Percentiles rank a stretch among this genome's conserved stretches.
These are phyloP conservation scores for Serranus cabrilla DNA, from an alignment of 2,797 vertebrate species.

Conservation along the genomic window DNA sequence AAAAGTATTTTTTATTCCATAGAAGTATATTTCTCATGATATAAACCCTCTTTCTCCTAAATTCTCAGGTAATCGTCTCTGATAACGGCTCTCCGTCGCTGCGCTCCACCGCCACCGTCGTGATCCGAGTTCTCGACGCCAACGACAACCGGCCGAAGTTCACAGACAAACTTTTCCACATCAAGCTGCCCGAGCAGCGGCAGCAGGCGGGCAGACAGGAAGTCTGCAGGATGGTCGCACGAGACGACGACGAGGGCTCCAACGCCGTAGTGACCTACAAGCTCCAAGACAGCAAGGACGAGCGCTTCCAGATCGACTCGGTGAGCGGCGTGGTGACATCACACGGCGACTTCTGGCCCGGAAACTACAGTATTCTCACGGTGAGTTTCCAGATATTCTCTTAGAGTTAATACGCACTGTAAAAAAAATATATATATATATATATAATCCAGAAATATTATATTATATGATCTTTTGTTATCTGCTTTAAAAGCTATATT, in stretches of 20 bases:
- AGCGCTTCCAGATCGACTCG: constrained; percentile 87
- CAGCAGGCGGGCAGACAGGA: constrained; percentile 60
- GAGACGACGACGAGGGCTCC: constrained; percentile 90
- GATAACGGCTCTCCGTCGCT: constrained; percentile 91
- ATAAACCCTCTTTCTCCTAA: background rate
- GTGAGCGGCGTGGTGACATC: constrained; percentile 88
- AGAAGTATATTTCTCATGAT: background rate
- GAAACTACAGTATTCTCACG: constrained; percentile 94
- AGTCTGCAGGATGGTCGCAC: constrained; percentile 91
- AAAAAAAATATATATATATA: no score
- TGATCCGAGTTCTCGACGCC: constrained; percentile 90
- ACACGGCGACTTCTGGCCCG: constrained; percentile 86
- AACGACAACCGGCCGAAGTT: constrained; percentile 94
- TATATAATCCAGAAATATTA: no score
- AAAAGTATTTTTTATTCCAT: background rate
- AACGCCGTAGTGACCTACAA: constrained; percentile 92
- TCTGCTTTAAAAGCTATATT: no score
- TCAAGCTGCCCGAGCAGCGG: constrained; percentile 87
- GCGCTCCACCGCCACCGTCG: constrained; percentile 91
- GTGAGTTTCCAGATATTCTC: constrained; percentile 76
- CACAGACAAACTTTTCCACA: constrained; percentile 93
- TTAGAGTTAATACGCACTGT: no score
- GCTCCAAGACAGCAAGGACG: constrained; percentile 85
- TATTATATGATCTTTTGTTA: no score
- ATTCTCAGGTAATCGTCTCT: constrained; percentile 90